A percentile compares a stretch with the other conserved stretches of the same genome.
Evolutionary conservation across 2,797 vertebrate genomes (phyloP).

Genomic region (Malacoraja senta): DNA sequence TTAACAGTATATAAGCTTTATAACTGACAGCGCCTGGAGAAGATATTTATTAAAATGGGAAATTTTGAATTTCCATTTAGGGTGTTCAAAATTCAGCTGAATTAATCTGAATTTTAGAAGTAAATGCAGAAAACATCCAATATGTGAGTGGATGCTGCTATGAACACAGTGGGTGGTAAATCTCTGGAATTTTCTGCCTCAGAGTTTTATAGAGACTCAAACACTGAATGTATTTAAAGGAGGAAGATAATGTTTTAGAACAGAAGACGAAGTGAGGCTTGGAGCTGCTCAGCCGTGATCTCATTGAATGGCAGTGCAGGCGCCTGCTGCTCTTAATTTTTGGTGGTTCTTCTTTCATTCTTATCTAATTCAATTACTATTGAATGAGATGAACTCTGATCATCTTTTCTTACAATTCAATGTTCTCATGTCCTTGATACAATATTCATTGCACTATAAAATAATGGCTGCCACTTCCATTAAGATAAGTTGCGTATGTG

Average conservation of each 20-base stretch:
- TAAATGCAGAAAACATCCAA: neutral
- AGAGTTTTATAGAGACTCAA: too few relatives aligned
- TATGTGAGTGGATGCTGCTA: neutral
- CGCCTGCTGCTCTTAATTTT: too few relatives aligned
- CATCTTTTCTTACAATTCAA: neutral
- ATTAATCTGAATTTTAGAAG: constrained; percentile 11
- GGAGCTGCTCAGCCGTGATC: too few relatives aligned
- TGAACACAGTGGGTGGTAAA: too few relatives aligned
- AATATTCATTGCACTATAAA: too few relatives aligned
- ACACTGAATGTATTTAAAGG: too few relatives aligned
- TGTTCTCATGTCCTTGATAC: neutral
- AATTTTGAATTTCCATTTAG: neutral
- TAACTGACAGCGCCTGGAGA: neutral
- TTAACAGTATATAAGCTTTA: neutral
- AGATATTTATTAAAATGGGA: neutral
- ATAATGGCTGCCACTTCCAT: neutral
- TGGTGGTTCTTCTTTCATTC: too few relatives aligned
- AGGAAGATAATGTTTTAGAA: too few relatives aligned
- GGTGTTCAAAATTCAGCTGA: neutral
- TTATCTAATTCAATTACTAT: neutral
- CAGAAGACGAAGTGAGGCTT: too few relatives aligned
- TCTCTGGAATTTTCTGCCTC: too few relatives aligned
- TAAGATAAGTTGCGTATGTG: neutral
- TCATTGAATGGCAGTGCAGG: too few relatives aligned
- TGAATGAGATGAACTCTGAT: too few relatives aligned